A percentile compares a stretch with the other conserved stretches of the same genome.
These are phyloP conservation scores for Crocuta crocuta DNA, from an alignment of 2,113 vertebrate species.

Conservation along the genomic window DNA sequence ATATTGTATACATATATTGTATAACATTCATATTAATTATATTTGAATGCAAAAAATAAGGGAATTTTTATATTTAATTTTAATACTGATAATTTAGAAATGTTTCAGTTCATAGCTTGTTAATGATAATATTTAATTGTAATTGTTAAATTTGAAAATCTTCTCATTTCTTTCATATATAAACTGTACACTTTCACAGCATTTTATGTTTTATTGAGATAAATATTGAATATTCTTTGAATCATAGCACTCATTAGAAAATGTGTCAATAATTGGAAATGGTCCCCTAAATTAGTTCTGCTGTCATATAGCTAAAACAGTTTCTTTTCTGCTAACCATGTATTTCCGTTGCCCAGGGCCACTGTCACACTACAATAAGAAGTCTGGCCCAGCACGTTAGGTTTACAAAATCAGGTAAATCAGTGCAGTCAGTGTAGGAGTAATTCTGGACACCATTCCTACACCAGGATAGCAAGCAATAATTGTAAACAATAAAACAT, in stretches of 20 bases:
- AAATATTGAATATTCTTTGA: conserved; percentile 11
- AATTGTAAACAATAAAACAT: neutral
- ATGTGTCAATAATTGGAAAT: neutral
- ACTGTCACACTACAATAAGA: neutral
- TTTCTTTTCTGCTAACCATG: neutral
- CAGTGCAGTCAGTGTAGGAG: neutral
- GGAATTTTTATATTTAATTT: neutral
- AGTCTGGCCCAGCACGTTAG: neutral
- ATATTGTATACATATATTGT: neutral
- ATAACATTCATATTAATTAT: neutral
- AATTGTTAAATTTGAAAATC: neutral
- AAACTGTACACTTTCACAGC: neutral
- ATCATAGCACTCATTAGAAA: neutral
- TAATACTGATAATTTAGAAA: neutral
- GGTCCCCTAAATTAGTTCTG: neutral
- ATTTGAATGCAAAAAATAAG: neutral
- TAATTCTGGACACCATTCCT: neutral
- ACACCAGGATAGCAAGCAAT: neutral
- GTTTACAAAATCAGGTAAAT: neutral
- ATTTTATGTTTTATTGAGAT: neutral
- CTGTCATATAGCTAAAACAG: neutral
- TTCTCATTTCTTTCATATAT: neutral
- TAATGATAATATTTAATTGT: conserved; percentile 11
- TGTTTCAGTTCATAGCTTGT: conserved; percentile 9
- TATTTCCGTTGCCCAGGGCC: neutral